These are phyloP conservation scores for Hippocampus barbouri DNA, from an alignment of 2,113 vertebrate species.

Conservation along the genomic window DNA sequence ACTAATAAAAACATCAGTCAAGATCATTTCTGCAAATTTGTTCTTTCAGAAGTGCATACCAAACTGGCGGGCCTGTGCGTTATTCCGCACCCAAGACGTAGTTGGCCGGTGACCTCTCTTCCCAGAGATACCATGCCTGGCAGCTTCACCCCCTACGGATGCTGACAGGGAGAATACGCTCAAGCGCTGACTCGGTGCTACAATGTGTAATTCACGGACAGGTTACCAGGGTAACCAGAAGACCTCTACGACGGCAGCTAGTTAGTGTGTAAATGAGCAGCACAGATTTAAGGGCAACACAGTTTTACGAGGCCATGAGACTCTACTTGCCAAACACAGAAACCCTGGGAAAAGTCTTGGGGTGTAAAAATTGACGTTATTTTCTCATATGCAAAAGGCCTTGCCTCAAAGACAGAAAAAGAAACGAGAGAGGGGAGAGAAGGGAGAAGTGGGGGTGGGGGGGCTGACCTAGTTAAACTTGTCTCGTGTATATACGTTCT, in stretches of 20 bases:
- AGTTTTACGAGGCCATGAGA: conserved; percentile 51
- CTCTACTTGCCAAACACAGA: conserved; percentile 43
- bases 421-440: conserved; percentile 5
- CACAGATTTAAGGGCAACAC: conserved; percentile 12
- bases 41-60: no score
- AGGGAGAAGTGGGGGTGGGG: not conserved
- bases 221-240: conserved; percentile 55
- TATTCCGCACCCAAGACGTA: not conserved
- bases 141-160: not conserved
- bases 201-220: conserved; percentile 13
- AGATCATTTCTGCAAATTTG: no score
- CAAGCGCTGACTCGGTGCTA: conserved; percentile 12
- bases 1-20: no score
- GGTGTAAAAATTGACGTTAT: conserved; percentile 38
- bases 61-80: no score
- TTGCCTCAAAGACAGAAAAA: conserved; percentile 1
- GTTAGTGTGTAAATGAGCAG: conserved; percentile 28
- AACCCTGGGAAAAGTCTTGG: conserved; percentile 55
- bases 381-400: conserved; percentile 29
- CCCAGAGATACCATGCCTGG: not conserved
- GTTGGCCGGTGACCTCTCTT: no score
- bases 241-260: conserved; percentile 43
- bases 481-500: conserved; percentile 14
- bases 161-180: not conserved
- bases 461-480: conserved; percentile 27